Conservation (phyloP, 2,888 invertebrate genomes). For the Allolobophora icterica region DNA sequence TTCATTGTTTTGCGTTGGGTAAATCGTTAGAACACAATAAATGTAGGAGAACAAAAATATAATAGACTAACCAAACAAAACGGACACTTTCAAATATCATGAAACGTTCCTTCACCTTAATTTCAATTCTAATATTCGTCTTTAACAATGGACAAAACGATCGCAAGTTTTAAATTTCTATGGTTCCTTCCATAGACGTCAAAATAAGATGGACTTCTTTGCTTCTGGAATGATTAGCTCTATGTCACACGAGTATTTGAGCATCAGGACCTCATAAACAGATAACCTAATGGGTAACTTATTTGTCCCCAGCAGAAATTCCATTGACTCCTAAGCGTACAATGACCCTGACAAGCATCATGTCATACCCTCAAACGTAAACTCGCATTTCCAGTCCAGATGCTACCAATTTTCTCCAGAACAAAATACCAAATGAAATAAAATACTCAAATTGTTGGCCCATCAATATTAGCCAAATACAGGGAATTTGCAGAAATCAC, state of each 20-base stretch:
- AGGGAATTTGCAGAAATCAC: conserved; percentile 4
- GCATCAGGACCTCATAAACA: not conserved
- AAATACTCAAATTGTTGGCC: not conserved
- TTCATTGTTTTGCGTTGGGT: not conserved
- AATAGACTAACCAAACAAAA: conserved; percentile 2
- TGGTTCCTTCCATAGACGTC: not conserved
- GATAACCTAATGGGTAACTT: not conserved
- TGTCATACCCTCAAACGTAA: too few relatives aligned
- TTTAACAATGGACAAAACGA: not conserved
- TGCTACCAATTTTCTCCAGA: not conserved
- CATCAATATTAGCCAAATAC: not conserved
- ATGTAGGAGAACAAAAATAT: not conserved
- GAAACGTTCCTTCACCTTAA: conserved; percentile 7
- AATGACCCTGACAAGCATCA: too few relatives aligned
- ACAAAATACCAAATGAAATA: not conserved
- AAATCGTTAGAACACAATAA: not conserved
- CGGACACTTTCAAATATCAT: conserved; percentile 10
- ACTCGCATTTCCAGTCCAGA: too few relatives aligned
- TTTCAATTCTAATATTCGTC: not conserved
- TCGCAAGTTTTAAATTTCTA: not conserved
- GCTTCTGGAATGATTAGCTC: conserved; percentile 13
- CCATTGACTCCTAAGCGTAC: not conserved
- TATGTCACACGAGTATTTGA: conserved; percentile 17
- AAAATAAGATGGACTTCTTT: not conserved
- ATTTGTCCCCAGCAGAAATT: not conserved